Conservation (phyloP, 1,140 invertebrate genomes). For the Hormaphis cornu region DNA sequence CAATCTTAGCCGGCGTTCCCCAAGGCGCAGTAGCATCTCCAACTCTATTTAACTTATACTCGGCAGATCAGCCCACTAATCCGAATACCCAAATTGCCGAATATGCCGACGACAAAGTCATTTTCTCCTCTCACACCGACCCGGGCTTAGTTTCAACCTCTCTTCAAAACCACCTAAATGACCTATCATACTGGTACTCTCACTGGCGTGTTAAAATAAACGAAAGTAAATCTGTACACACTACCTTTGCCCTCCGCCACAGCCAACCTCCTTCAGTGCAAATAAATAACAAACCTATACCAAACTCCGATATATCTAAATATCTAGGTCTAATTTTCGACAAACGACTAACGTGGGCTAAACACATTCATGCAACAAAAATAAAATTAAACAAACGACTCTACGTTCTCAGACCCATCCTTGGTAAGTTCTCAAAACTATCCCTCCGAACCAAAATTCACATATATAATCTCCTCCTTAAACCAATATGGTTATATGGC, state of each 20-base stretch:
- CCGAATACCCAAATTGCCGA: neutral
- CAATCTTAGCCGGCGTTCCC: neutral
- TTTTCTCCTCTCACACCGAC: neutral
- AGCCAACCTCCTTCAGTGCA: neutral
- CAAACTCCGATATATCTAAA: neutral
- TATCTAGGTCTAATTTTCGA: neutral
- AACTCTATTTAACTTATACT: neutral
- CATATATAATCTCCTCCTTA: no score
- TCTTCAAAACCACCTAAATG: neutral
- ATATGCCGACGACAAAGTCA: neutral
- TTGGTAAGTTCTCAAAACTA: no score
- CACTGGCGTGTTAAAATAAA: constrained; percentile 5
- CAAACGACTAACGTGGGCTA: no score
- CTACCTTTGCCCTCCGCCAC: neutral
- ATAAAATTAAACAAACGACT: no score
- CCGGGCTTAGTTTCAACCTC: neutral
- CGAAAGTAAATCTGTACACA: neutral
- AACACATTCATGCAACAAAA: no score
- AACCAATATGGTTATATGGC: no score
- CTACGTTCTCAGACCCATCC: no score
- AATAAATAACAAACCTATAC: neutral
- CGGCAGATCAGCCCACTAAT: neutral
- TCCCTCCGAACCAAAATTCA: no score
- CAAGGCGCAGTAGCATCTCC: neutral
- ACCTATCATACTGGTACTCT: neutral